phyloP scores from a whole-genome alignment of 2,113 vertebrate species.

The Aegithalos caudatus region DNA sequence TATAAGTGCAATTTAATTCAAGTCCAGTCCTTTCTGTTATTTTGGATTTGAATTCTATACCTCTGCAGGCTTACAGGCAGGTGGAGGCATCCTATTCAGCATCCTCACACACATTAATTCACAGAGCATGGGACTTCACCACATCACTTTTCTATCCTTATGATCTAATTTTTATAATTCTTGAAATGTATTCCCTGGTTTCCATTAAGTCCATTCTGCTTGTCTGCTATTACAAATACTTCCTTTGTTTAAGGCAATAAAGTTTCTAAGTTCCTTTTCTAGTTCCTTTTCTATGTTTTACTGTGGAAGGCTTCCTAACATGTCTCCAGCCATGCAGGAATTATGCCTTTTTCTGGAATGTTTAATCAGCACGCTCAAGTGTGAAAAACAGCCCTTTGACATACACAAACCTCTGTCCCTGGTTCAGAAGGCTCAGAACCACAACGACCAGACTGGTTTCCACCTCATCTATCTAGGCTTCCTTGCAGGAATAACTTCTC shows the following conservation, averaged over 20 bases:
- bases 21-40: not conserved
- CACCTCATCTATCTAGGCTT: not conserved
- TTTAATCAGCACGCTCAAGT: not conserved
- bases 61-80: not conserved
- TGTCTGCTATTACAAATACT: not conserved
- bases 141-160: not conserved
- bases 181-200: not conserved
- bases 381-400: not conserved
- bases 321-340: not conserved
- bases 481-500: not conserved
- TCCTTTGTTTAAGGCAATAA: not conserved
- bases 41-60: not conserved
- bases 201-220: not conserved
- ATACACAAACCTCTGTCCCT: not conserved
- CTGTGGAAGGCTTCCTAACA: not conserved
- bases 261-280: not conserved
- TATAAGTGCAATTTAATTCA: not conserved
- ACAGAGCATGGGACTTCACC: not conserved
- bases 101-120: not conserved
- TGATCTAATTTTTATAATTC: not conserved
- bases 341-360: not conserved
- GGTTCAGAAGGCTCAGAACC: not conserved
- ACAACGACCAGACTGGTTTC: not conserved
- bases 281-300: too few species aligned
- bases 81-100: not conserved